Conservation (phyloP, 2,888 invertebrate genomes). For the Papilio demoleus region DNA sequence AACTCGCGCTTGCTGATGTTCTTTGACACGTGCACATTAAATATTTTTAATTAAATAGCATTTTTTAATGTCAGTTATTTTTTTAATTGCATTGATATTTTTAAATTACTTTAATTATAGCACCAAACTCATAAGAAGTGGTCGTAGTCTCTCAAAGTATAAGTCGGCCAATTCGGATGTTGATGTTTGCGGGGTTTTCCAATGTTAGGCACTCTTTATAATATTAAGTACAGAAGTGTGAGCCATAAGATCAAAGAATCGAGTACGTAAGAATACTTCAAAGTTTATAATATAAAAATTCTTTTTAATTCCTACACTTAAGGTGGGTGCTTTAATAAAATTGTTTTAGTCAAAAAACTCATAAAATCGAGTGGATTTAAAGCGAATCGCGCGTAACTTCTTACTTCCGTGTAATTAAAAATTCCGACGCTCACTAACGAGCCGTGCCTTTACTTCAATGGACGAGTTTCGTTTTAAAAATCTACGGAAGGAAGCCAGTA, state of each 20-base stretch:
- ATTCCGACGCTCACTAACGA: slow-evolving; percentile 65
- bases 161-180: no score
- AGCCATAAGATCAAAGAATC: no score
- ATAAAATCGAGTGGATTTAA: slow-evolving; percentile 44
- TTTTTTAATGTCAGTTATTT: not conserved
- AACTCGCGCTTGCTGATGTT: not conserved
- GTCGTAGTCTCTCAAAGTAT: no score
- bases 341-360: slow-evolving; percentile 29
- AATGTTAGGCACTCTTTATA: no score
- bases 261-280: no score
- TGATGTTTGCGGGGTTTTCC: no score
- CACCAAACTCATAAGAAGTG: no score
- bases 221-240: no score
- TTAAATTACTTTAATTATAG: no score
- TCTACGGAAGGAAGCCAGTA: slow-evolving; percentile 37
- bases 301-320: not conserved
- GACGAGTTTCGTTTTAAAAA: slow-evolving; percentile 41
- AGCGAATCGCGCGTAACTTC: slow-evolving; percentile 50
- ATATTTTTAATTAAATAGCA: not conserved
- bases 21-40: slow-evolving; percentile 10
- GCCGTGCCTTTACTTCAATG: slow-evolving; percentile 56
- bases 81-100: no score
- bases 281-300: no score
- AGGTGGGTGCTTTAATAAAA: slow-evolving; percentile 7
- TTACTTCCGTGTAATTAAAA: slow-evolving; percentile 69